phyloP scores from a whole-genome alignment of 2,888 invertebrate genomes.

The Tiliacea citrago region DNA sequence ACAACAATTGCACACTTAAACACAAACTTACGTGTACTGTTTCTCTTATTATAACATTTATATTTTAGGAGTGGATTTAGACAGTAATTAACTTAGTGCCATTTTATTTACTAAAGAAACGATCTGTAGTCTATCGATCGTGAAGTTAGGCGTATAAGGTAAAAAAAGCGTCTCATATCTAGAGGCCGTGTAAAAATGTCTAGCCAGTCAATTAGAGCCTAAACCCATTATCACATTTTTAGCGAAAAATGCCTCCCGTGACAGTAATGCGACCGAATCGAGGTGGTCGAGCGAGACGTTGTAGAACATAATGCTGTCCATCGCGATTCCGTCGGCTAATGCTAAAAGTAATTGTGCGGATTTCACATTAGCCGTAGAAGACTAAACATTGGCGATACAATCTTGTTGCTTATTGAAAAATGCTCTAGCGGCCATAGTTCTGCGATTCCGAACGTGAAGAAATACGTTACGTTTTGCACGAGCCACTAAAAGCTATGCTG shows the following conservation, averaged over 20 bases:
- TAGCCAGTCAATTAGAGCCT: conserved; percentile 86
- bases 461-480: conserved; percentile 6
- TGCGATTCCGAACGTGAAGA: conserved; percentile 39
- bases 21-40: conserved; percentile 83
- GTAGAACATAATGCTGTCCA: conserved; percentile 50
- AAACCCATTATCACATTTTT: conserved; percentile 86
- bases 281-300: conserved; percentile 55
- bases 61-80: conserved; percentile 87
- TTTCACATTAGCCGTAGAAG: conserved; percentile 74
- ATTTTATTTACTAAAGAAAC: conserved; percentile 68
- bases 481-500: neutral
- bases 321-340: conserved; percentile 73
- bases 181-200: conserved; percentile 71
- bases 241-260: conserved; percentile 78
- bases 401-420: conserved; percentile 57
- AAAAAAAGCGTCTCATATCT: conserved; percentile 55
- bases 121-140: conserved; percentile 60
- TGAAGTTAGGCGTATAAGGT: conserved; percentile 70
- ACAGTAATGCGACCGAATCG: conserved; percentile 71
- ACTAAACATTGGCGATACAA: conserved; percentile 62
- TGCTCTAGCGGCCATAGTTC: conserved; percentile 53
- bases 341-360: conserved; percentile 84
- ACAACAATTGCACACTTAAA: conserved; percentile 88
- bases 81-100: conserved; percentile 86
- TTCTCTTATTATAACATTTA: conserved; percentile 79